Conservation (phyloP, 2,888 invertebrate species). For the Leucozona laternaria region DNA sequence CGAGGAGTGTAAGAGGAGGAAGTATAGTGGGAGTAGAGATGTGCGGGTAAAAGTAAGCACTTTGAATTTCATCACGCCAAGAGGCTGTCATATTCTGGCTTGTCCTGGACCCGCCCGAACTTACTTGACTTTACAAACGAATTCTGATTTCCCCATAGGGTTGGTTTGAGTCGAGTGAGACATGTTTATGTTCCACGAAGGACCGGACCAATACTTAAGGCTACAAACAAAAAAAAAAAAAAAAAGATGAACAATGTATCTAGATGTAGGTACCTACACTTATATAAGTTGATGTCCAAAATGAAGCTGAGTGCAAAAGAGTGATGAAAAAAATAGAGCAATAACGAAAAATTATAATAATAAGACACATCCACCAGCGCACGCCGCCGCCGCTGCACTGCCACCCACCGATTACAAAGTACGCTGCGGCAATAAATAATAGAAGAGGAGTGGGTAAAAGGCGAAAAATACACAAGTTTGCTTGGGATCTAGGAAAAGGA, state of each 20-base stretch:
- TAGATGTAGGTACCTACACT: background rate
- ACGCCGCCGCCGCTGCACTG: background rate
- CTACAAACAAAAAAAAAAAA: constrained; percentile 10
- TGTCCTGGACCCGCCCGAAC: constrained; percentile 32
- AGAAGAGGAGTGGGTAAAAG: constrained; percentile 49
- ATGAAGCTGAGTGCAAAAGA: constrained; percentile 58
- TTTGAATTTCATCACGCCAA: constrained; percentile 61
- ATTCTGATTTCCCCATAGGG: constrained; percentile 70
- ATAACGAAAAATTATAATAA: constrained; percentile 76
- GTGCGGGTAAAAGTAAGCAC: constrained; percentile 44
- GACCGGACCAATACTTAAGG: constrained; percentile 71
- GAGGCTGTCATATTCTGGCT: constrained; percentile 62
- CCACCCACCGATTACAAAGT: constrained; percentile 51
- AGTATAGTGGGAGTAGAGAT: background rate
- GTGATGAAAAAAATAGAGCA: constrained; percentile 65
- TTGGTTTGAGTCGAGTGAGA: constrained; percentile 56
- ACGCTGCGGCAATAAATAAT: constrained; percentile 65
- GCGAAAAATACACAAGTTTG: constrained; percentile 20
- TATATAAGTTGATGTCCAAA: constrained; percentile 48
- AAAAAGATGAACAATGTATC: constrained; percentile 6
- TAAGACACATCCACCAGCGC: constrained; percentile 58
- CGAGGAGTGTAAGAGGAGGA: background rate
- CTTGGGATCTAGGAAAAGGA: constrained; percentile 6
- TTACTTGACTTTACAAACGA: constrained; percentile 64
- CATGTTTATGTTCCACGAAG: constrained; percentile 72